Conservation (phyloP, 2,797 vertebrate species). For the Streptopelia turtur region DNA sequence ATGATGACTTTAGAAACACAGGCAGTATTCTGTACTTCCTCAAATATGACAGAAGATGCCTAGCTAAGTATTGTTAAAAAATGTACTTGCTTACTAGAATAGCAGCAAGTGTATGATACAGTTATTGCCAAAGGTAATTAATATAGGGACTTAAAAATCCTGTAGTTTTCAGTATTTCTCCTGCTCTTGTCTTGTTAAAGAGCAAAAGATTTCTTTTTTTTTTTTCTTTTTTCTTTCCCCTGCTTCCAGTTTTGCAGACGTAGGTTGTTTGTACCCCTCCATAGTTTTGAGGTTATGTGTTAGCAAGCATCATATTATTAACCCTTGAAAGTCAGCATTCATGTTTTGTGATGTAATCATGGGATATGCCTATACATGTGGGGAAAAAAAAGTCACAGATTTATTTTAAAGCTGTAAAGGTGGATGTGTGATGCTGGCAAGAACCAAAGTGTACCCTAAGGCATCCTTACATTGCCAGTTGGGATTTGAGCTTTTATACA, state of each 20-base stretch:
- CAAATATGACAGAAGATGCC: background rate
- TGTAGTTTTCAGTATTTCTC: background rate
- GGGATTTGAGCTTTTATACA: constrained; percentile 48
- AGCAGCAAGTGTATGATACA: background rate
- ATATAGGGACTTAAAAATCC: background rate
- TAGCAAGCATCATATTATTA: background rate
- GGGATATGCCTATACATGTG: background rate
- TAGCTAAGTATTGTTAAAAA: background rate
- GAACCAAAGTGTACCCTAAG: constrained; percentile 30
- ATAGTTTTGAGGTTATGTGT: background rate
- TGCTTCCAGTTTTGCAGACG: background rate
- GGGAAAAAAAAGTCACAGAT: background rate
- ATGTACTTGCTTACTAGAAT: background rate
- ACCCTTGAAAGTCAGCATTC: background rate
- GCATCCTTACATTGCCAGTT: constrained; percentile 20
- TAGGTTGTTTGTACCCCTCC: background rate
- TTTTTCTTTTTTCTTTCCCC: background rate
- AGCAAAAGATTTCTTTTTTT: background rate
- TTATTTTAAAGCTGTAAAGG: constrained; percentile 42
- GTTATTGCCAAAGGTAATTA: background rate
- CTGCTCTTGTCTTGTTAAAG: background rate
- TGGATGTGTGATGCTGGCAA: constrained; percentile 25
- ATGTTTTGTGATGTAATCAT: background rate
- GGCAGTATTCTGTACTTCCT: background rate
- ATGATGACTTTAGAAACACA: background rate